Evolutionary conservation across 2,888 invertebrate genomes (phyloP), one percentile per base, ranked within the genome.

Genomic region (Anarsia innoxiella): DNA sequence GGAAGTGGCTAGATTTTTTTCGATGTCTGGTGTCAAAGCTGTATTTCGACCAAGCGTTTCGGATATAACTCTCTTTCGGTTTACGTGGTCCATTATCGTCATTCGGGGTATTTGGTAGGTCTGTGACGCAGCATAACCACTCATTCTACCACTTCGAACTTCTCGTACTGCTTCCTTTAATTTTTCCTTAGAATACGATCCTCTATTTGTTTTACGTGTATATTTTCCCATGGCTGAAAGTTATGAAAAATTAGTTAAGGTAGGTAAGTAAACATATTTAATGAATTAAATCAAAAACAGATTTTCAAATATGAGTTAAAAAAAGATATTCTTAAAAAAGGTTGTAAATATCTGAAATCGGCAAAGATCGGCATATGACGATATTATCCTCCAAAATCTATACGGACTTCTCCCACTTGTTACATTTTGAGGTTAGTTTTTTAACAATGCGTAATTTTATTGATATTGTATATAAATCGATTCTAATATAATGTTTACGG

Each of bases 51-150:
- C 38, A 39, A 12, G 41, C 39, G 42, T 35, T 14, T 34, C 37
- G 25, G 41, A 42, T 38, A 41, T 42, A 27, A 12, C 8, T 12
- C 41, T 41, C 19, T 36, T 45, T 19, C 35, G 39, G 28, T 34
- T 34, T 2, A 44, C 44, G 29, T 41, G 44, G 27, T 45, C 45
- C 42, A 45, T 41, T 12, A 45, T 45, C 2, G 48, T 48, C 38
- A 39, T 45, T 28, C 48, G 33, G 9, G 48, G 43, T 19, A 45
- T 48, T 10, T 44, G 23, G 32, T 41, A 46, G 16, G 9, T 2
- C 27, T 37, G n/a, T 25, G 44, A 26, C 28, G 44, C 44, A 12
- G 6, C 14, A 15, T 44, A 44, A n/a, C 37, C 41, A 23, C 36
- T 36, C 6, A 40, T 11, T 10, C 23, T 12, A 6, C 32, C 40